Evolutionary conservation across 1,140 invertebrate species (phyloP), one percentile per base, ranked within the genome.

Genomic region (Holotrichia oblita): DNA sequence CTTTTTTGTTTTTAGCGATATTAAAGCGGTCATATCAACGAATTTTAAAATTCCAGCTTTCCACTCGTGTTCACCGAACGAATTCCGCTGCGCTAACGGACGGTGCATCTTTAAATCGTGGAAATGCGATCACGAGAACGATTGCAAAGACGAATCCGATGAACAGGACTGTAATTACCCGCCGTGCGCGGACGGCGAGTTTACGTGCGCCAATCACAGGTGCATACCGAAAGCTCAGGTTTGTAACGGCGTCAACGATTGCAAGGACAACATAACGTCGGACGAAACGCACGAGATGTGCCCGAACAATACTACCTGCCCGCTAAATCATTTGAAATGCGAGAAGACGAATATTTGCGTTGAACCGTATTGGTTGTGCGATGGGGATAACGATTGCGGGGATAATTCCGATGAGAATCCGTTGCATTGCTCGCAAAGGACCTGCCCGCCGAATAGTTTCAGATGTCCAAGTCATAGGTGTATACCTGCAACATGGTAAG

Each of bases 351-450:
- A 97, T 81, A 98, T 98, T 77, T 98, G 97, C 83, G 96, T 98
- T 0, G 96, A 98, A 85, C 96, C 96, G 0, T 98, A 97, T 85
- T 98, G 96, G 96, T 88, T 98, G 0, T 98, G 97, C 85, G 96
- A 97, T 85, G 95, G 96, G 0, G 96, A 91, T 79, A 97, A 98
- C 84, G 97, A 99, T 86, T 99, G 97, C 85, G 97, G 97, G 0
- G 98, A 99, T 85, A 98, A 97, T 84, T 95, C 94, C 0, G 97
- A 99, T 85, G 98, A 99, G 88, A 94, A 98, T 91, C 91, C 94
- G 0, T 85, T 96, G 41, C 93, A 97, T 82, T 99, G 97, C 84
- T 93, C 94, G 0, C 92, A 96, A 81, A 89, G 96, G 79, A 95
- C 95, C 0, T 98, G 97, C 84, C 96, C 97, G 0, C 93, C 94